Base-by-base conservation (phyloP, 2,888 invertebrate species). In the Cynaeus angustus region DNA sequence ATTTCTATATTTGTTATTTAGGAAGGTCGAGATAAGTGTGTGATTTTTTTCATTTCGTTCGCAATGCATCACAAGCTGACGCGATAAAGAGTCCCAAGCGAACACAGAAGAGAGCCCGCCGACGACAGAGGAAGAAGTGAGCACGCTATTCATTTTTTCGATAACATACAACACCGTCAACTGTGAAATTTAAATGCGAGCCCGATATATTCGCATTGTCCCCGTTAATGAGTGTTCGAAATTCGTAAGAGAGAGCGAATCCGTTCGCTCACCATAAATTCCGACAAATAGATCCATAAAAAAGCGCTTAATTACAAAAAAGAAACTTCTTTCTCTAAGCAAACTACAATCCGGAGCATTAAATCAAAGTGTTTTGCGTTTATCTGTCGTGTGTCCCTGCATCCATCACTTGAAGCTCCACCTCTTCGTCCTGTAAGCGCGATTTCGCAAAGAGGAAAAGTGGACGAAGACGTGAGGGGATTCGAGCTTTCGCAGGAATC, bases 361-460 rank as follows among this genome's bases (percentile, higher is more conserved):
- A 85, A 85, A 85, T 85, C 84, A 85, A 83, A 84, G 83, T 84
- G 84, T 85, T 85, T 85, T 85, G 84, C 84, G 84, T 85, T 85
- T 85, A 85, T 85, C 84, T 85, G 84, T 84, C 85, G 83, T 80
- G 81, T 82, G 83, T 83, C 83, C 79, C 80, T 77, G 80, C 83
- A 84, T 85, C 84, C 83, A 85, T 85, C 85, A 84, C 84, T 71
- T 66, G 66, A 75, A 74, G 81, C 83, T 82, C 83, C 84, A 81
- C 84, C 83, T 82, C 78, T 77, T 74, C 72, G 70, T 72, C 72
- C 75, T 72, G 67, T 58, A 21, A 12, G 43, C 43, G 48, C 52
- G 52, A 8, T 58, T 65, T 53, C 43, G 43, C 33, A 14, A 53
- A 45, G 6, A 10, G 26, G 64, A 68, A 56, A 52, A 45, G 12